Evolutionary conservation across 2,113 vertebrate genomes (phyloP).

Genomic region (Calidris pygmaea): DNA sequence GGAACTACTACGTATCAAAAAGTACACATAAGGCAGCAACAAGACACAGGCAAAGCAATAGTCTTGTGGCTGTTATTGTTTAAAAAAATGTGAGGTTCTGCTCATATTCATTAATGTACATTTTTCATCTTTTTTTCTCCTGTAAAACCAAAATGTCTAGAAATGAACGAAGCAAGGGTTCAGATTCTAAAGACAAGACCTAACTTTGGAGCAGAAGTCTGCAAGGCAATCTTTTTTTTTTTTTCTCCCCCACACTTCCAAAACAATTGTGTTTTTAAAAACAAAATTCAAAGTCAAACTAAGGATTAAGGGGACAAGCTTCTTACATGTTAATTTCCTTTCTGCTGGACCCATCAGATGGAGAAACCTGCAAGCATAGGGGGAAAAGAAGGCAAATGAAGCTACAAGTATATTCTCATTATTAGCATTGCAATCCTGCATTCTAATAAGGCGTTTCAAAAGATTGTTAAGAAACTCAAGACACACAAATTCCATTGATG

Average conservation of each 20-base stretch:
- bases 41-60: neutral
- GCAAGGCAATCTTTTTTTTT: neutral
- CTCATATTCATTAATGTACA: neutral
- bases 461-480: neutral
- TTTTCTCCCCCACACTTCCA: neutral
- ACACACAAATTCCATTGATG: neutral
- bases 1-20: neutral
- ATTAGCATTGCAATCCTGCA: neutral
- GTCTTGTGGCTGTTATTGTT: neutral
- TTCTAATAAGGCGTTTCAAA: neutral
- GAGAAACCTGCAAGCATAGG: neutral
- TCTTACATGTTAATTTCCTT: neutral
- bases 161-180: neutral
- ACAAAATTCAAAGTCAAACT: neutral
- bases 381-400: neutral
- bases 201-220: neutral
- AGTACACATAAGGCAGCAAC: neutral
- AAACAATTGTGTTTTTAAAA: neutral
- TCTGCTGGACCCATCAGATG: neutral
- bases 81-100: neutral
- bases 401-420: neutral
- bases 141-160: neutral
- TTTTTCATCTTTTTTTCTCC: fast-evolving
- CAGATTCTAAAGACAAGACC: neutral
- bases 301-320: neutral